phyloP scores from a whole-genome alignment of 37 sponge, comb jelly and placozoan species.

The Amphimedon queenslandica region DNA sequence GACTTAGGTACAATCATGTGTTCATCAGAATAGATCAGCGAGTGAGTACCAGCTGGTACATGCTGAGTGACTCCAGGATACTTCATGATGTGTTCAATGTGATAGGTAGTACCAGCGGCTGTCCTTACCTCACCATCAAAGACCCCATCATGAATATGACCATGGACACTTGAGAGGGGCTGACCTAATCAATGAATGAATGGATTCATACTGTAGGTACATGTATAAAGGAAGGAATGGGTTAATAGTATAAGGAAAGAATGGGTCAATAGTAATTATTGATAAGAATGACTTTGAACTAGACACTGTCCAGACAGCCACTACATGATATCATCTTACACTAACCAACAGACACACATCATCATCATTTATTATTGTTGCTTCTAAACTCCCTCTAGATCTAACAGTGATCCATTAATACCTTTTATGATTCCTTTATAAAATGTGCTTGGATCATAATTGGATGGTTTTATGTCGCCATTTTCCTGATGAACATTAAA shows the following conservation, averaged over 20 bases:
- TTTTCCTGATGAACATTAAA: slow-evolving; percentile 20
- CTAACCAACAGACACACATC: not conserved
- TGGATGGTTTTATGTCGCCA: not conserved
- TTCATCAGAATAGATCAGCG: slow-evolving; percentile 40
- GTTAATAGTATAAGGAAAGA: too few relatives aligned
- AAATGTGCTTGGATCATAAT: slow-evolving; percentile 51
- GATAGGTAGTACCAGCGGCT: slow-evolving; percentile 12
- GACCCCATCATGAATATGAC: slow-evolving; percentile 42
- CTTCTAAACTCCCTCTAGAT: too few relatives aligned
- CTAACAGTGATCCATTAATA: not conserved
- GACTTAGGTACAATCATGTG: slow-evolving; percentile 9
- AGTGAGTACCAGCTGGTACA: slow-evolving; percentile 41
- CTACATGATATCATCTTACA: not conserved
- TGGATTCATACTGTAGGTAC: not conserved
- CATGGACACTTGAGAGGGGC: slow-evolving; percentile 42
- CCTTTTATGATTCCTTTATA: slow-evolving; percentile 46
- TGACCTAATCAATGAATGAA: slow-evolving; percentile 14
- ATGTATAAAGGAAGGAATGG: not conserved
- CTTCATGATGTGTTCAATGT: slow-evolving; percentile 38
- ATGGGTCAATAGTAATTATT: too few relatives aligned
- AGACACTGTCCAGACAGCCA: not conserved
- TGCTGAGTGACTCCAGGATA: slow-evolving; percentile 6
- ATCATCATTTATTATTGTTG: too few relatives aligned
- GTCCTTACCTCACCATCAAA: slow-evolving; percentile 48
- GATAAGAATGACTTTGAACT: too few relatives aligned